Conservation (phyloP, 2,113 vertebrate species). For the Hemibagrus wyckioides region DNA sequence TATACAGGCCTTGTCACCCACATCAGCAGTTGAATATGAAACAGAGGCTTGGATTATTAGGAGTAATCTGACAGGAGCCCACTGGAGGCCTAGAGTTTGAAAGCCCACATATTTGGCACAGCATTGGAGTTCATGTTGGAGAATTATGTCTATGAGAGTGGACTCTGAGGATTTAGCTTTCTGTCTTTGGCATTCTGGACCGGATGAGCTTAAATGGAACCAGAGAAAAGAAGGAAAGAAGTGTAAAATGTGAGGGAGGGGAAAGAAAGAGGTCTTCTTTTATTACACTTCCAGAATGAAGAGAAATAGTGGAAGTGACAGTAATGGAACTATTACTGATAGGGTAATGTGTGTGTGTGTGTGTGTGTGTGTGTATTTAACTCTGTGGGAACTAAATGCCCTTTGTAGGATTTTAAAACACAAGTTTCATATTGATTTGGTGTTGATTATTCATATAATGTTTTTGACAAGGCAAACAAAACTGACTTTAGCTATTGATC, state of each 20-base stretch:
- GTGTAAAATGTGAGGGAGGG: neutral
- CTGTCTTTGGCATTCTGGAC: constrained; percentile 14
- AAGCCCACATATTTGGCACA: constrained; percentile 28
- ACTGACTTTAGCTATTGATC: neutral
- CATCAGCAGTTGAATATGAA: constrained; percentile 26
- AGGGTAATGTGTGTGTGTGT: constrained; percentile 6
- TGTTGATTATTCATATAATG: no score
- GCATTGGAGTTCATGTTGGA: neutral
- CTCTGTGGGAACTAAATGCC: neutral
- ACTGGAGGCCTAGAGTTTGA: constrained; percentile 7
- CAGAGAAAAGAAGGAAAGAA: neutral
- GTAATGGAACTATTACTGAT: neutral
- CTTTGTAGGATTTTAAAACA: neutral
- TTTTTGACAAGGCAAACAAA: no score
- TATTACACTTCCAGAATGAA: neutral
- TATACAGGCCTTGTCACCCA: constrained; percentile 15
- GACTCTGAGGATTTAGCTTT: neutral
- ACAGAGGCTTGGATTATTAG: constrained; percentile 27
- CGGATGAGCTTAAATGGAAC: neutral
- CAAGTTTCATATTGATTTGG: neutral
- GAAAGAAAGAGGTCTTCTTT: neutral
- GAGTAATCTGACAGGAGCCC: constrained; percentile 28
- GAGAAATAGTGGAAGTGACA: neutral
- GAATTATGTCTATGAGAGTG: neutral
- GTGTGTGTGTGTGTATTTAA: constrained; percentile 4